Conservation (phyloP, 2,797 vertebrate genomes). For the Mormyrops boulengeri region DNA sequence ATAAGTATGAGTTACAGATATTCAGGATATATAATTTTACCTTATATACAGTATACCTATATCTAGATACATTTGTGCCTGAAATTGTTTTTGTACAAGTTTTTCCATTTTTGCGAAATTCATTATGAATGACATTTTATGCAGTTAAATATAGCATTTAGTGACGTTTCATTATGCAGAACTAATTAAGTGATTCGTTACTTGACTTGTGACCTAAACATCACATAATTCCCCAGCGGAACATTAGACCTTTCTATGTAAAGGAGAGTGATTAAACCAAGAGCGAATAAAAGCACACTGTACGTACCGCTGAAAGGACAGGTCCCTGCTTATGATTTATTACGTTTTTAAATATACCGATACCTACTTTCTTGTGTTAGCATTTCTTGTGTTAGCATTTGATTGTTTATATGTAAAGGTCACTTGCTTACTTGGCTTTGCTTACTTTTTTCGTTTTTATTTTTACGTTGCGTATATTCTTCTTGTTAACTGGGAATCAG, state of each 20-base stretch:
- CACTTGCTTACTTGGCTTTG: background rate
- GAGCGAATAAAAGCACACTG: background rate
- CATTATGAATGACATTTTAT: background rate
- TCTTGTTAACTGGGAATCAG: background rate
- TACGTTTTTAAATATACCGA: background rate
- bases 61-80: background rate
- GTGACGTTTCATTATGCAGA: background rate
- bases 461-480: background rate
- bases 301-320: background rate
- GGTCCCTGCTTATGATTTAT: background rate
- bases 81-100: background rate
- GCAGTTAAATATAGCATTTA: background rate
- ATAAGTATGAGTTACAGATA: background rate
- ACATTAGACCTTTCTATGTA: background rate
- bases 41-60: background rate
- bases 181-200: background rate
- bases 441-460: background rate
- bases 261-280: background rate
- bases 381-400: background rate
- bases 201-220: conserved; percentile 1
- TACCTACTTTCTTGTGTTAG: background rate
- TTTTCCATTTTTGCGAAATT: background rate
- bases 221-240: background rate
- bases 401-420: background rate
- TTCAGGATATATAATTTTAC: background rate